Percentiles rank a stretch among this genome's conserved stretches.
Conservation (phyloP, 2,888 invertebrate genomes). For the Ceraclea dissimilis region DNA sequence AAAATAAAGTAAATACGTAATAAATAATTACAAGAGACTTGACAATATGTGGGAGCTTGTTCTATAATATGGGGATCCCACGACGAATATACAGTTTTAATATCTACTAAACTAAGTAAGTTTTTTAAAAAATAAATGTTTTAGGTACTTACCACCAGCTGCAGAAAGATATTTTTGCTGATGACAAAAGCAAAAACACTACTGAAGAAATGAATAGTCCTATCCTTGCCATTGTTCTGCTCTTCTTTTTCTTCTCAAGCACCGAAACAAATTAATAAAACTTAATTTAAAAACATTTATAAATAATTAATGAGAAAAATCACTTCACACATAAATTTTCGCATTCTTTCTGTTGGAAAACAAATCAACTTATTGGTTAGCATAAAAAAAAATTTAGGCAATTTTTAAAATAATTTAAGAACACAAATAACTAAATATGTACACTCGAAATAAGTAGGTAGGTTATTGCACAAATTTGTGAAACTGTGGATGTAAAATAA, state of each 20-base stretch:
- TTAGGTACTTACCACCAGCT: background rate
- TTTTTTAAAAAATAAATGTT: too few relatives aligned
- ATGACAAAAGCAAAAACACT: background rate
- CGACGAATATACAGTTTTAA: too few relatives aligned
- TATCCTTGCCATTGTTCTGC: background rate
- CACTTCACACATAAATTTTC: background rate
- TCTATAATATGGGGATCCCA: too few relatives aligned
- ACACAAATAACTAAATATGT: background rate
- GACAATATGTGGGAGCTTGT: too few relatives aligned
- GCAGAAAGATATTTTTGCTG: background rate
- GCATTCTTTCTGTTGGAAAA: too few relatives aligned
- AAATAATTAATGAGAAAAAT: too few relatives aligned
- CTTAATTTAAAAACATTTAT: background rate
- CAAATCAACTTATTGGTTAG: background rate
- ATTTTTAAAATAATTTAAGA: background rate
- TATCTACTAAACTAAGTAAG: too few relatives aligned
- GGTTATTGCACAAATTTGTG: too few relatives aligned
- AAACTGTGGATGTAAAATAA: too few relatives aligned
- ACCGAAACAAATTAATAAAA: background rate
- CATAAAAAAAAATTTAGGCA: background rate
- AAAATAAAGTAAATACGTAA: too few relatives aligned
- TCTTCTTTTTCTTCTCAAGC: background rate
- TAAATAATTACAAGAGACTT: too few relatives aligned
- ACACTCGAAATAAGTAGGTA: background rate
- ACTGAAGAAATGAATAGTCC: background rate